Evolutionary conservation across 2,888 invertebrate genomes (phyloP).

Genomic region (Agonopterix heracliana): DNA sequence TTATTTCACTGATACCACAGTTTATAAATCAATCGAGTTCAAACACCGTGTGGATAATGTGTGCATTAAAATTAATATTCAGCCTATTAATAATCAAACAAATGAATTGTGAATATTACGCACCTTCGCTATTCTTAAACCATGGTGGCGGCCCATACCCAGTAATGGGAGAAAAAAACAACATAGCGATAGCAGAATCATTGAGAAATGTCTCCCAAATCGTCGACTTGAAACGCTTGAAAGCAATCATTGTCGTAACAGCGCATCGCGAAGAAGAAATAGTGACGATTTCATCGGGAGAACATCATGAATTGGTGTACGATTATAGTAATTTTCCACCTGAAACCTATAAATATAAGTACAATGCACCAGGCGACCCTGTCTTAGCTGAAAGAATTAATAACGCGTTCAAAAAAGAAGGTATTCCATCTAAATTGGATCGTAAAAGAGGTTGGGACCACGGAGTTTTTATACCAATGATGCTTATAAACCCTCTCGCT

Average conservation of each 20-base stretch:
- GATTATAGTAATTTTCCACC: constrained; percentile 42
- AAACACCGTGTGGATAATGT: too few species aligned
- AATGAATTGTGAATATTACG: constrained; percentile 16
- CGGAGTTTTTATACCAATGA: constrained; percentile 46
- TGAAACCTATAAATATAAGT: constrained; percentile 35
- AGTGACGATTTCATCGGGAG: constrained; percentile 33
- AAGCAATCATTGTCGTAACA: constrained; percentile 36
- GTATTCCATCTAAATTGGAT: constrained; percentile 29
- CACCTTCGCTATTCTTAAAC: constrained; percentile 41
- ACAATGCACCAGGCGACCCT: constrained; percentile 33
- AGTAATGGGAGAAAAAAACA: constrained; percentile 30
- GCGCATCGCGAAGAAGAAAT: constrained; percentile 39
- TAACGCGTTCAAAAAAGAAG: constrained; percentile 29
- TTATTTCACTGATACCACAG: too few species aligned
- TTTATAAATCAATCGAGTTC: too few species aligned
- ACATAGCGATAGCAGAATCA: constrained; percentile 29
- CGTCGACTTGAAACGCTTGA: constrained; percentile 26
- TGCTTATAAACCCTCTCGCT: constrained; percentile 39
- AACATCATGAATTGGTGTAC: constrained; percentile 28
- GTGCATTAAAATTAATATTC: too few species aligned
- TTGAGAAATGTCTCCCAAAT: constrained; percentile 27
- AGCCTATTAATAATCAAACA: too few species aligned
- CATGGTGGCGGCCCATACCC: constrained; percentile 42
- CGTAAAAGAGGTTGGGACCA: constrained; percentile 43
- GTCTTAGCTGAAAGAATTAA: constrained; percentile 31